A percentile compares a stretch with the other conserved stretches of the same genome.
These are phyloP conservation scores for Strix occidentalis DNA, from an alignment of 2,797 vertebrate genomes.

Conservation along the genomic window DNA sequence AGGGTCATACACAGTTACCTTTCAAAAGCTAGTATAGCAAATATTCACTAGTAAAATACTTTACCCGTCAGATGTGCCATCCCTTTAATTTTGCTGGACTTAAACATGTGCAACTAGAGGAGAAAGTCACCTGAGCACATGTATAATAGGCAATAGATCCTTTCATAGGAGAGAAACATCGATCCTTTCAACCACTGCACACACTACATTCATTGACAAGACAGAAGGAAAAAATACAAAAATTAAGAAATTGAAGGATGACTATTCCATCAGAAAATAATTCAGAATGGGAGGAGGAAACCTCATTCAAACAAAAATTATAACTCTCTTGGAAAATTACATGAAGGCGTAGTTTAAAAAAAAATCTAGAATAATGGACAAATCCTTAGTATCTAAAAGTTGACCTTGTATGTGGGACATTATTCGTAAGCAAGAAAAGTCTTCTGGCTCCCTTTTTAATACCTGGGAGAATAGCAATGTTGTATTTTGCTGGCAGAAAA, in stretches of 20 bases:
- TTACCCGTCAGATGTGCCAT: background rate
- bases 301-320: background rate
- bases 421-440: background rate
- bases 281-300: background rate
- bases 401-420: background rate
- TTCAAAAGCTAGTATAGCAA: background rate
- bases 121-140: background rate
- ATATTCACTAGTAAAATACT: background rate
- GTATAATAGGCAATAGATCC: accelerated
- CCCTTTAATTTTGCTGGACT: background rate
- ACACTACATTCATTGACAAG: background rate
- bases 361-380: background rate
- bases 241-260: background rate
- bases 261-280: background rate
- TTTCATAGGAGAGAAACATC: background rate
- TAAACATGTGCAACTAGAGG: background rate
- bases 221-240: background rate
- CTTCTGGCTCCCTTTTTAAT: background rate
- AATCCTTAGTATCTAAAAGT: background rate
- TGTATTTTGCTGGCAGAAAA: background rate
- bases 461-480: background rate
- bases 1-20: background rate
- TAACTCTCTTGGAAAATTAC: background rate
- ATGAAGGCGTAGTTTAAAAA: background rate
- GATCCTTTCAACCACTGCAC: background rate